phyloP scores from a whole-genome alignment of 2,888 invertebrate genomes.

The Lutraria lutraria region DNA sequence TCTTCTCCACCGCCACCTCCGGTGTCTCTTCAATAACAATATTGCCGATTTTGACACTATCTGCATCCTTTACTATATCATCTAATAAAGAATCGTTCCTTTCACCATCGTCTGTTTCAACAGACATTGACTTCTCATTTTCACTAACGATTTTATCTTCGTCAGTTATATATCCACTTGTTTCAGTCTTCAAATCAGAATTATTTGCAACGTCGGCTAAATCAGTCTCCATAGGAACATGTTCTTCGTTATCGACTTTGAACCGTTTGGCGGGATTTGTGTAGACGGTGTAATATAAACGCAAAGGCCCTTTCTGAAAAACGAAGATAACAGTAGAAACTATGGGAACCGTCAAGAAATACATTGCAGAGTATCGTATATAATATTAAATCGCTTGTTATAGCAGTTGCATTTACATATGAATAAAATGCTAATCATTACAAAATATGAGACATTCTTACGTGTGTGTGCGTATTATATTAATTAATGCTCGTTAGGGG shows the following conservation, averaged over 20 bases:
- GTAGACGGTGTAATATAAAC: slow-evolving; percentile 88
- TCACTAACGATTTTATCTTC: slow-evolving; percentile 48
- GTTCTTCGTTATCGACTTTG: slow-evolving; percentile 53
- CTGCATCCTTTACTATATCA: slow-evolving; percentile 32
- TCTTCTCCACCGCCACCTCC: background rate
- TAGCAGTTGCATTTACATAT: slow-evolving; percentile 10
- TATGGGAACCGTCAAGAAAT: background rate
- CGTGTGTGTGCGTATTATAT: background rate
- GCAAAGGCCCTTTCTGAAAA: slow-evolving; percentile 90
- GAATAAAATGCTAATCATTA: background rate
- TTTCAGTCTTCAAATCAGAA: slow-evolving; percentile 58
- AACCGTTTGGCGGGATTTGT: slow-evolving; percentile 76
- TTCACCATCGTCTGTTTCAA: slow-evolving; percentile 38
- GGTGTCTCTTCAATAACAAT: slow-evolving; percentile 30
- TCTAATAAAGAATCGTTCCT: slow-evolving; percentile 43
- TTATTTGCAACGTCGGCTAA: slow-evolving; percentile 44
- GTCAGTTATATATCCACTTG: slow-evolving; percentile 64
- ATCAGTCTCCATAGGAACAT: slow-evolving; percentile 57
- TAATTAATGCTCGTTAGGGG: background rate
- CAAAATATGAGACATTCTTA: background rate
- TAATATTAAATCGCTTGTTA: background rate
- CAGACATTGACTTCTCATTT: slow-evolving; percentile 39
- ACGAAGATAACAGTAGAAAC: background rate
- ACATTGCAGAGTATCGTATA: background rate
- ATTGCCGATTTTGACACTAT: background rate